These are phyloP conservation scores for Tapirus indicus DNA, from an alignment of 2,797 vertebrate genomes.

Conservation along the genomic window DNA sequence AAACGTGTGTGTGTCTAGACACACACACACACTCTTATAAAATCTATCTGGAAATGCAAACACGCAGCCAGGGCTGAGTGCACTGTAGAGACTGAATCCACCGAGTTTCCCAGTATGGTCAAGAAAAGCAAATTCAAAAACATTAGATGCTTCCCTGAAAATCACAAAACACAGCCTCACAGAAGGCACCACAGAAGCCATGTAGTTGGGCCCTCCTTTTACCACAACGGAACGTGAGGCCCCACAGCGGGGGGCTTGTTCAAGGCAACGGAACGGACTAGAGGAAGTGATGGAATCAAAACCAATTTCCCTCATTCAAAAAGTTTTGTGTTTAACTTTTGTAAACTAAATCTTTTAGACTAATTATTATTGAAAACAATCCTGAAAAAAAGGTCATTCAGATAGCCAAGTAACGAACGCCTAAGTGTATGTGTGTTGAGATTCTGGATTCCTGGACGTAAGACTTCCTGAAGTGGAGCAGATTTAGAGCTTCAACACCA, in stretches of 20 bases:
- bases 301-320: neutral
- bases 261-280: neutral
- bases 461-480: neutral
- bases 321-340: neutral
- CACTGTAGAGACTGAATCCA: neutral
- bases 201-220: neutral
- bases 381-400: no score
- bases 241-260: neutral
- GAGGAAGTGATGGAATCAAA: neutral
- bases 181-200: neutral
- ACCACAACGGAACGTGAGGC: neutral
- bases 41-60: neutral
- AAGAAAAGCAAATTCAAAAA: neutral
- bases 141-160: neutral
- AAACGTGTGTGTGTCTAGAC: neutral
- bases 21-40: neutral
- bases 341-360: neutral
- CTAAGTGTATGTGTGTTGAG: neutral
- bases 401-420: neutral
- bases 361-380: neutral
- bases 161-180: neutral
- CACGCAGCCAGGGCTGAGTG: neutral
- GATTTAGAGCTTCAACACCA: neutral
- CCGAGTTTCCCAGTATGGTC: neutral
- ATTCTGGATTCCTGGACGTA: accelerated